These are phyloP conservation scores for Cydia amplana DNA, from an alignment of 1,140 invertebrate species.

Conservation along the genomic window DNA sequence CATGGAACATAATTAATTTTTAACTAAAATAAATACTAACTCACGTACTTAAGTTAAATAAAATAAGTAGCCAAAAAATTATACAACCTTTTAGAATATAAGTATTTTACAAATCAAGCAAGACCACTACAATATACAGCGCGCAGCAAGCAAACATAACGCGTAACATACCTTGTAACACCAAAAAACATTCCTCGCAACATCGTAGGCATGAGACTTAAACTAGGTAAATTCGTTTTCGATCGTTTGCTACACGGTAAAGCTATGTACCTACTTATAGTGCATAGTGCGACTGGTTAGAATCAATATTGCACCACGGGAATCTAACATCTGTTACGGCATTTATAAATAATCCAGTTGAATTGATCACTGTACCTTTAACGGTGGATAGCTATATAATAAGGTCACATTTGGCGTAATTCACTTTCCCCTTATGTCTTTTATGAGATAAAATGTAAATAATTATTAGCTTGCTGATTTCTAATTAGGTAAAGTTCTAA, in stretches of 20 bases:
- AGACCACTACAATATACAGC: neutral
- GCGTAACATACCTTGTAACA: neutral
- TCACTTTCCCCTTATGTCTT: neutral
- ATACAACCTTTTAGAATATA: neutral
- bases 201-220: neutral
- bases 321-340: neutral
- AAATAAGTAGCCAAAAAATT: too few species aligned
- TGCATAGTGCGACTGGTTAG: constrained; percentile 1
- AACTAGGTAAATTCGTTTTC: neutral
- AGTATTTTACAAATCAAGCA: neutral
- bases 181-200: neutral
- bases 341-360: neutral
- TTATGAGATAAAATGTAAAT: neutral
- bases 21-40: too few species aligned
- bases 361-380: neutral
- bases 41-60: too few species aligned
- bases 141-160: neutral
- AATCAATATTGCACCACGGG: neutral
- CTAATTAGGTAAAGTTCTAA: neutral
- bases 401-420: constrained; percentile 15
- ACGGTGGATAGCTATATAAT: neutral
- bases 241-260: constrained; percentile 20
- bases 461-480: neutral
- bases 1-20: too few species aligned
- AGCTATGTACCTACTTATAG: constrained; percentile 27